Conservation (phyloP, 2,888 invertebrate species). For the Meghimatium bilineatum region DNA sequence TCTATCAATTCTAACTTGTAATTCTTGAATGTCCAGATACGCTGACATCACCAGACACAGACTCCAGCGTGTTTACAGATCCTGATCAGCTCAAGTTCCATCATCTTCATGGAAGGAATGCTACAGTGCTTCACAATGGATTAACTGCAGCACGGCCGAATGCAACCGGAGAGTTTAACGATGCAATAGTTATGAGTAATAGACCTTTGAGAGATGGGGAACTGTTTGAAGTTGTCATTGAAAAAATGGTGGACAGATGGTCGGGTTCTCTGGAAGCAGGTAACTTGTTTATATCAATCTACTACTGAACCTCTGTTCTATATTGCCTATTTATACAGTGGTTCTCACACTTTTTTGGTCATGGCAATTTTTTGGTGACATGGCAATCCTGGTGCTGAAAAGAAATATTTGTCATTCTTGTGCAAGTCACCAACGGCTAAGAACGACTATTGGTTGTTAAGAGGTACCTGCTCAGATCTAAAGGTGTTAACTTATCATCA, state of each 20-base stretch:
- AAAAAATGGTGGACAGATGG: conserved; percentile 94
- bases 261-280: conserved; percentile 95
- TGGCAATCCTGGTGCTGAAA: too few relatives aligned
- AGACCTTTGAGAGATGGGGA: conserved; percentile 91
- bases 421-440: too few relatives aligned
- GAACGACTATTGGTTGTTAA: too few relatives aligned
- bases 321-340: too few relatives aligned
- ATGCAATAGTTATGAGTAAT: conserved; percentile 93
- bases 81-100: conserved; percentile 86
- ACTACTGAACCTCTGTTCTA: too few relatives aligned
- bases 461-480: too few relatives aligned
- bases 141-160: conserved; percentile 90
- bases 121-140: conserved; percentile 88
- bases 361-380: too few relatives aligned
- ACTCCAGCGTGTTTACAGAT: conserved; percentile 63
- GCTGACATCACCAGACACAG: conserved; percentile 67
- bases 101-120: conserved; percentile 91
- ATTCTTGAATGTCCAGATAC: conserved; percentile 56
- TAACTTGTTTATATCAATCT: conserved; percentile 43
- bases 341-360: too few relatives aligned
- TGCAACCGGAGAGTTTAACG: conserved; percentile 94
- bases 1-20: too few relatives aligned
- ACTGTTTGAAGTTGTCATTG: conserved; percentile 92
- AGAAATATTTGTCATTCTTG: too few relatives aligned
- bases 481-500: too few relatives aligned